Evolutionary conservation across 2,888 invertebrate species (phyloP).

Genomic region (Machimus atricapillus): DNA sequence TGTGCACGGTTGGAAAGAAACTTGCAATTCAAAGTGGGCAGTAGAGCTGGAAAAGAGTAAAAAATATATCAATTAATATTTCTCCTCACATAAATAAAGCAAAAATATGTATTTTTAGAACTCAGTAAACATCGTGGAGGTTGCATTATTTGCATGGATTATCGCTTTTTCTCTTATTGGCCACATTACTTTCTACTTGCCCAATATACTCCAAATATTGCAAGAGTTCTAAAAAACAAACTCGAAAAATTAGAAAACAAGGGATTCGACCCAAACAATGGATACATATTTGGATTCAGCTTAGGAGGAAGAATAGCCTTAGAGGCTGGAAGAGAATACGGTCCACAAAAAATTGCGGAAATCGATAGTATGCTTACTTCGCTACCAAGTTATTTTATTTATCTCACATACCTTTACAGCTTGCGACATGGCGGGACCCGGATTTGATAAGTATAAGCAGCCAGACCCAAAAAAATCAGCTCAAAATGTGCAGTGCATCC

Average conservation of each 20-base stretch:
- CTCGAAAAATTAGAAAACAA: conserved; percentile 47
- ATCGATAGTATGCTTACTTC: conserved; percentile 48
- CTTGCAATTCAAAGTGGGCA: conserved; percentile 49
- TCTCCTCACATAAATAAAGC: not conserved
- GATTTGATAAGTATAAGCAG: conserved; percentile 48
- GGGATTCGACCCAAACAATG: conserved; percentile 49
- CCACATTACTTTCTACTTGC: conserved; percentile 50
- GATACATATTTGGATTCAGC: conserved; percentile 52
- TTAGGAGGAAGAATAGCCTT: conserved; percentile 51
- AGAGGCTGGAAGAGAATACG: conserved; percentile 49
- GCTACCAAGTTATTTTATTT: not conserved
- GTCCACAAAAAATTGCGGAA: conserved; percentile 48
- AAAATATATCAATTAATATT: not conserved
- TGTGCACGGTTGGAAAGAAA: conserved; percentile 52
- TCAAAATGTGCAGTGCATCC: conserved; percentile 52
- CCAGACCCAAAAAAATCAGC: conserved; percentile 49
- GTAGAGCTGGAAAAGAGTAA: conserved; percentile 49
- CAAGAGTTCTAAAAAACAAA: conserved; percentile 47
- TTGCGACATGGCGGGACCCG: conserved; percentile 52
- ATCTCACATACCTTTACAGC: conserved; percentile 38
- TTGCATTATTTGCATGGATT: conserved; percentile 52
- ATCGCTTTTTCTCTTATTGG: conserved; percentile 47
- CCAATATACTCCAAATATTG: conserved; percentile 46
- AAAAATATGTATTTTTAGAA: conserved; percentile 43
- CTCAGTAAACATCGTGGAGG: conserved; percentile 49